Base-by-base conservation (phyloP, 2,797 vertebrate genomes). In the Alcedo atthis region DNA sequence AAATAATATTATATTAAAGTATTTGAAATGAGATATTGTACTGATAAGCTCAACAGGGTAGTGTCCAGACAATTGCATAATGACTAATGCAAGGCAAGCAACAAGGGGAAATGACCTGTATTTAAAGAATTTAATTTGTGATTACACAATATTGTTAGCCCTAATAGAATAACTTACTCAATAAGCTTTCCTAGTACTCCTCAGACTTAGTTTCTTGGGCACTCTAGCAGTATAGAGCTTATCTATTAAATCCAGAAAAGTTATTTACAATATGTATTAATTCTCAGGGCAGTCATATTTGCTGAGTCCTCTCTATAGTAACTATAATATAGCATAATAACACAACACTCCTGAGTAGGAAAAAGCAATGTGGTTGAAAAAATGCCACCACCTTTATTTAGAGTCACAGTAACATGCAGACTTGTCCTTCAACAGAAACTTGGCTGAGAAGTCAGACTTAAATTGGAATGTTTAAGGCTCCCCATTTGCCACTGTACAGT, bases 41-140 rank as follows among this genome's bases (percentile, higher is more conserved):
- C 59, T 37, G 10, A 78, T 55, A 76, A 84, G 7, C n/a, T 80
- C 79, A 59, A 57, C 25, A 58, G 51, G 77, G 33, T 55, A 76
- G 80, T 25, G n/a, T 42, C 18, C 63, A 76, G 53, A 54, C 61
- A 90, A 84, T 16, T 53, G 24, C n/a, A 28, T 73, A 68, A 43
- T 73, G 42, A 81, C n/a, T 48, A 86, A 75, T 76, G 28, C 64
- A 87, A 69, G 89, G 84, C 74, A 91, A 91, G 68, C 55, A 90
- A 42, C 70, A 67, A 73, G 30, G 68, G 83, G 57, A 92, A 95
- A 91, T 75, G 5, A 69, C 57, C 59, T 74, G 8, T 46, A 57
- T 77, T 90, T 86, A 91, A 80, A 51, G 77, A 61, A 94, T 54
- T 30, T 55, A 81, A 77, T 88, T 90, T 83, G 63, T 66, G 35